Evolutionary conservation across 2,113 vertebrate species (phyloP).

Genomic region (Neomonachus schauinslandi): DNA sequence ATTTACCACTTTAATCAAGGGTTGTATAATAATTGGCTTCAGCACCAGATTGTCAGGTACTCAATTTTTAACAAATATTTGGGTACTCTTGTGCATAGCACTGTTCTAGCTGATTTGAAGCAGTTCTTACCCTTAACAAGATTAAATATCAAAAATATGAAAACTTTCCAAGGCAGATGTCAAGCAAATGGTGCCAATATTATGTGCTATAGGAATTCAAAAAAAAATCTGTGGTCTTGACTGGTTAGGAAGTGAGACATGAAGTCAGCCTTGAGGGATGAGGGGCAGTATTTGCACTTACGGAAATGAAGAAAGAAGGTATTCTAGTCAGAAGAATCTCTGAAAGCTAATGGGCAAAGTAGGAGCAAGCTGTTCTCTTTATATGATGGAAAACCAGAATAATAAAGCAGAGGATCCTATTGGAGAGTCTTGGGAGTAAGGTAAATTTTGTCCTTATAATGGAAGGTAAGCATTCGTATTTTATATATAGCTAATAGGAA

Average conservation of each 20-base stretch:
- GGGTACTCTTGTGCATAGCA: background rate
- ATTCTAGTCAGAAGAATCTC: background rate
- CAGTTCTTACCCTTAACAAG: background rate
- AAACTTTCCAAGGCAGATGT: background rate
- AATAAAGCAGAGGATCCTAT: background rate
- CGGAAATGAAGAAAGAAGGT: background rate
- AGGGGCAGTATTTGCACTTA: background rate
- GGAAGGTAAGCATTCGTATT: background rate
- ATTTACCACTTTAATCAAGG: background rate
- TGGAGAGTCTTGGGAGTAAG: background rate
- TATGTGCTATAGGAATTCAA: background rate
- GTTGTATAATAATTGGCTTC: background rate
- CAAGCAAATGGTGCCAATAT: background rate
- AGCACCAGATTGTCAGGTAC: background rate
- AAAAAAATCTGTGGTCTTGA: background rate
- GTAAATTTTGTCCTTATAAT: background rate
- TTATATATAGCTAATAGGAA: background rate
- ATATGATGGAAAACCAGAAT: background rate
- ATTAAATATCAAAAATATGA: background rate
- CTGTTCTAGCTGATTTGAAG: conserved; percentile 32
- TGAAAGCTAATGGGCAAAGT: background rate
- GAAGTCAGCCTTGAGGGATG: background rate
- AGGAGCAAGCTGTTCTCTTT: background rate
- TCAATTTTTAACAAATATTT: conserved; percentile 46
- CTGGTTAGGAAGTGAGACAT: background rate